Percentiles rank a stretch among this genome's conserved stretches.
These are phyloP conservation scores for Drosophila pachea DNA, from an alignment of 1,140 invertebrate genomes.

Conservation along the genomic window DNA sequence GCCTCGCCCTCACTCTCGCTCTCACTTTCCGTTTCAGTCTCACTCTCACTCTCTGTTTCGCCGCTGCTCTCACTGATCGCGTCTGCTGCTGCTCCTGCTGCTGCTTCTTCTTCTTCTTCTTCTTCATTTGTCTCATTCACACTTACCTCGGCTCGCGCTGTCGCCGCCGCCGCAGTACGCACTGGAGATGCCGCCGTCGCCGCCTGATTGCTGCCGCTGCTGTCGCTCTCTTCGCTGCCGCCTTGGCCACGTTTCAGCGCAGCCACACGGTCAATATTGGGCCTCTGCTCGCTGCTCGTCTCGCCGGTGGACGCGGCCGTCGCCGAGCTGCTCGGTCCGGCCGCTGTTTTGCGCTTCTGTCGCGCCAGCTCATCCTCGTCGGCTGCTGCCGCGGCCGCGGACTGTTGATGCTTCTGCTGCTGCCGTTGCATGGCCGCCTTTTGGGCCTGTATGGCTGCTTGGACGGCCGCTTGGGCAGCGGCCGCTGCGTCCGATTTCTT, in stretches of 20 bases:
- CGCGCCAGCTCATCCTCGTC: constrained; percentile 94
- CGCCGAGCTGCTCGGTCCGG: constrained; percentile 13
- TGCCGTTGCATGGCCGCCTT: constrained; percentile 79
- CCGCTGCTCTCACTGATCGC: constrained; percentile 45
- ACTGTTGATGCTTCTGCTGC: constrained; percentile 71
- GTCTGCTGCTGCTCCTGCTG: neutral
- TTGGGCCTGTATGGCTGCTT: constrained; percentile 80
- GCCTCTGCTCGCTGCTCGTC: constrained; percentile 59
- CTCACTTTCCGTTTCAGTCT: constrained; percentile 32
- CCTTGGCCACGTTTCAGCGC: constrained; percentile 75
- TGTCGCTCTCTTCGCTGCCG: constrained; percentile 79
- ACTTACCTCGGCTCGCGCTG: constrained; percentile 85
- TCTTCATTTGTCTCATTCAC: constrained; percentile 78
- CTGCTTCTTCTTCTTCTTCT: constrained; percentile 62
- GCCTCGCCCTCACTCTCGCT: constrained; percentile 15
- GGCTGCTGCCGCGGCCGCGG: constrained; percentile 81
- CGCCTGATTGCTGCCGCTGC: constrained; percentile 67
- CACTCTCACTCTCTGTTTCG: constrained; percentile 37
- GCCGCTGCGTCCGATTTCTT: constrained; percentile 81
- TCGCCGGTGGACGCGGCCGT: constrained; percentile 35
- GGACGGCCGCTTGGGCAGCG: constrained; percentile 79
- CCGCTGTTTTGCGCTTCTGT: constrained; percentile 90
- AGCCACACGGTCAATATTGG: constrained; percentile 78
- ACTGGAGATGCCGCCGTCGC: constrained; percentile 69
- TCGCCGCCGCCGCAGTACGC: constrained; percentile 78